Evolutionary conservation across 2,888 invertebrate species (phyloP).

Genomic region (Cristatella mucedo): DNA sequence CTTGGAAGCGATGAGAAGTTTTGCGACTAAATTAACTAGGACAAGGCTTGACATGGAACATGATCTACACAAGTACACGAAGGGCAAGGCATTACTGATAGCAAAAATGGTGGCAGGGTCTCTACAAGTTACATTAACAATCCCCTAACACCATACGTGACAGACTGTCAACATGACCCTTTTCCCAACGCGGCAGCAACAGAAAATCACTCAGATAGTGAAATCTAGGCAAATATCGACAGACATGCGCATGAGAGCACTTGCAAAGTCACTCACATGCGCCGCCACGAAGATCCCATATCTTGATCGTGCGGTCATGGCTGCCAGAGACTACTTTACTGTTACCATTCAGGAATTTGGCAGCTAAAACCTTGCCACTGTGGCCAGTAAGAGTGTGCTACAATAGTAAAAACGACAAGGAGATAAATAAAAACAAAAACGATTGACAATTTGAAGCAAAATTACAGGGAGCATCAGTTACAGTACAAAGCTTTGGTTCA

Average conservation of each 20-base stretch:
- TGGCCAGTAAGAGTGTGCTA: conserved; percentile 87
- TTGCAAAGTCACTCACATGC: conserved; percentile 50
- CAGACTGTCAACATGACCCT: background rate
- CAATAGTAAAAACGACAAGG: conserved; percentile 29
- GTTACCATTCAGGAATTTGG: conserved; percentile 60
- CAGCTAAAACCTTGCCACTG: conserved; percentile 90
- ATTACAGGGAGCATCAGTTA: too few species aligned
- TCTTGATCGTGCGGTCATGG: conserved; percentile 89
- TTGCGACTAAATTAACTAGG: too few species aligned
- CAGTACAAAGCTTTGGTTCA: too few species aligned
- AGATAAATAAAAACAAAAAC: conserved; percentile 1
- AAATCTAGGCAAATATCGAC: background rate
- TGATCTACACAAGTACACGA: too few species aligned
- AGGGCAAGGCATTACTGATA: too few species aligned
- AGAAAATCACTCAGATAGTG: too few species aligned
- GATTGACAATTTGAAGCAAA: background rate
- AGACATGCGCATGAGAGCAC: background rate
- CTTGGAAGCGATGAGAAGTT: too few species aligned
- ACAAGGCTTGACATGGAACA: too few species aligned
- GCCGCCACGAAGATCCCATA: conserved; percentile 89
- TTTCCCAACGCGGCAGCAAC: background rate
- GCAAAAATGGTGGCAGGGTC: too few species aligned
- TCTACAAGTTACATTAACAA: too few species aligned
- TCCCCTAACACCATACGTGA: too few species aligned
- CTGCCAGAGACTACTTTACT: conserved; percentile 90